phyloP scores from a whole-genome alignment of 2,888 invertebrate species.

The Dyspetes luteomarginatus region DNA sequence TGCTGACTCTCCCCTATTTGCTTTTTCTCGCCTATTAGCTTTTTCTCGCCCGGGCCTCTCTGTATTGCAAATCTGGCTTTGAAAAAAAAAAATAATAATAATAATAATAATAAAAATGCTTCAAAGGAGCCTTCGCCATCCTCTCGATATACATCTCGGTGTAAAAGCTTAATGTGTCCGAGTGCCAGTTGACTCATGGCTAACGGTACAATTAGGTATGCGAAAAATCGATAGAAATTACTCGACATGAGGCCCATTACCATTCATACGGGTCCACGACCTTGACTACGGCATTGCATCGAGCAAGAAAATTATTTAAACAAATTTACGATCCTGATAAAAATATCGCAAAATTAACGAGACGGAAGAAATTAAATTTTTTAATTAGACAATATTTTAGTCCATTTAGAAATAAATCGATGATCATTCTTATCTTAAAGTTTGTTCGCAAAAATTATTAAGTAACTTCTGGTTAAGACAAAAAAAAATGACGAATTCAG shows the following conservation, averaged over 20 bases:
- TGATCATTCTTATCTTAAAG: not conserved
- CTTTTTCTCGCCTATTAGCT: not conserved
- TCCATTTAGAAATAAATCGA: not conserved
- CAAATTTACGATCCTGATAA: no score
- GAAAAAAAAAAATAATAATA: not conserved
- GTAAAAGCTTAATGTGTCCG: not conserved
- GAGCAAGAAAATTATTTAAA: not conserved
- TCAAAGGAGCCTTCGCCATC: not conserved
- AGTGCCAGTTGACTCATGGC: constrained; percentile 25
- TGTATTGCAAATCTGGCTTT: not conserved
- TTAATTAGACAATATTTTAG: no score
- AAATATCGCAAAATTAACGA: no score
- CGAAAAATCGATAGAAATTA: not conserved
- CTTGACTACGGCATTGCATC: not conserved
- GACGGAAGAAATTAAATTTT: no score
- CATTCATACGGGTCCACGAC: not conserved
- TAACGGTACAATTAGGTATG: constrained; percentile 22
- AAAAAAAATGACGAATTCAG: constrained; percentile 15
- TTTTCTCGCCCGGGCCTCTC: not conserved
- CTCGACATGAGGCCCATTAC: no score
- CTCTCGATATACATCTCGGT: not conserved
- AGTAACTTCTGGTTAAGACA: not conserved
- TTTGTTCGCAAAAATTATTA: not conserved
- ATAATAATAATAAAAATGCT: not conserved
- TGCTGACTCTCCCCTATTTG: not conserved